Conservation (phyloP, 2,888 invertebrate genomes). For the Eupithecia pulchellata region DNA sequence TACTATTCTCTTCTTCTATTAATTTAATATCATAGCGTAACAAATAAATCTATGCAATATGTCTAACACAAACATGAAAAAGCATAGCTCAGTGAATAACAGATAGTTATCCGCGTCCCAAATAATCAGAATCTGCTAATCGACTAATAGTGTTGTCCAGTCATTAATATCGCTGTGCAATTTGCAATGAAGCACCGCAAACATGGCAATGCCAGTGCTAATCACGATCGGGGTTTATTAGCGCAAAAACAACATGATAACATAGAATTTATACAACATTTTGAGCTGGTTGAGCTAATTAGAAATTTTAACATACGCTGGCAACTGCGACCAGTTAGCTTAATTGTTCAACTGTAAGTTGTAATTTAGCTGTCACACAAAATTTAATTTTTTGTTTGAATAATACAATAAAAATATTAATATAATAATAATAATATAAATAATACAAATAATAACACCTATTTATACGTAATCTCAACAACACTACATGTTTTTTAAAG, state of each 20-base stretch:
- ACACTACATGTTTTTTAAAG: too few species aligned
- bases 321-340: too few species aligned
- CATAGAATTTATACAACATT: not conserved
- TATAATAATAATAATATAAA: too few species aligned
- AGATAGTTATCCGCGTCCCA: not conserved
- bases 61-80: not conserved
- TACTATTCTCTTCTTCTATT: too few species aligned
- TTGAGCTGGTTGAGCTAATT: not conserved
- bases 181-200: not conserved
- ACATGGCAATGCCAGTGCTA: not conserved
- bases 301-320: too few species aligned
- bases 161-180: slow-evolving; percentile 3
- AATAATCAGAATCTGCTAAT: not conserved
- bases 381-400: too few species aligned
- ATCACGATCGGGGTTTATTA: not conserved
- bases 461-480: too few species aligned
- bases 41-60: not conserved
- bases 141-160: not conserved
- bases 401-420: too few species aligned
- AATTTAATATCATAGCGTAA: not conserved
- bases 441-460: too few species aligned
- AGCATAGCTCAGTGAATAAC: not conserved
- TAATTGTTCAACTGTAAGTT: too few species aligned
- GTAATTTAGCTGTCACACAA: too few species aligned
- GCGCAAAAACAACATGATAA: not conserved